Evolutionary conservation across 2,888 invertebrate genomes (phyloP).

Genomic region (Notodonta ziczac): DNA sequence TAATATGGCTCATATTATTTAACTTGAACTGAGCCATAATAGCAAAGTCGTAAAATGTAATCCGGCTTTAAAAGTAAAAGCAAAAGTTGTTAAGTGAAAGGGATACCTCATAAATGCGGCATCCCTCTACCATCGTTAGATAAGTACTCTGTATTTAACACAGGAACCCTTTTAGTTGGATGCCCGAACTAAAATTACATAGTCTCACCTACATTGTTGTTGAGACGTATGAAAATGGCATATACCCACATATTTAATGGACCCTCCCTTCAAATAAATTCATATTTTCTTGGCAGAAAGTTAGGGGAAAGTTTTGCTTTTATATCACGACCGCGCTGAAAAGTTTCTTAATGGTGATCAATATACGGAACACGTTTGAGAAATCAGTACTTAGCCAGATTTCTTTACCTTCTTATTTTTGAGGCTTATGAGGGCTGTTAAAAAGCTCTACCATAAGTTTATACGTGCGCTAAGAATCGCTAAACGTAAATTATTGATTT

Average conservation of each 20-base stretch:
- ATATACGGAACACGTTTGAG: slow-evolving; percentile 1
- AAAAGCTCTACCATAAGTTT: too few relatives aligned
- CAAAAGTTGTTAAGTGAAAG: too few relatives aligned
- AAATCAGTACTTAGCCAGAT: background rate
- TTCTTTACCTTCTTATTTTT: too few relatives aligned
- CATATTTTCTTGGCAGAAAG: background rate
- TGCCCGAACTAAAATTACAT: slow-evolving; percentile 23
- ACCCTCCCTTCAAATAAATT: slow-evolving; percentile 14
- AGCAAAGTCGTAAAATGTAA: background rate
- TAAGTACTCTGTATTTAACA: slow-evolving; percentile 27
- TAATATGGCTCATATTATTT: too few relatives aligned
- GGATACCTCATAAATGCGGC: background rate
- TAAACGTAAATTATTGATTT: too few relatives aligned
- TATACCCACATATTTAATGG: background rate
- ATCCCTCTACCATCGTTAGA: slow-evolving; percentile 10
- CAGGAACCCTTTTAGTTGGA: slow-evolving; percentile 35
- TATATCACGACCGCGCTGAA: background rate
- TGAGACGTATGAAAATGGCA: slow-evolving; percentile 10
- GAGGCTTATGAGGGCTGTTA: too few relatives aligned
- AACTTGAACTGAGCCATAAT: background rate
- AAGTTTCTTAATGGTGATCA: slow-evolving; percentile 5
- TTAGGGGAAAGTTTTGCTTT: slow-evolving; percentile 18
- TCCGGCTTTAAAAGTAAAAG: too few relatives aligned
- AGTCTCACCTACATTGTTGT: slow-evolving; percentile 26
- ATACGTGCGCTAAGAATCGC: too few relatives aligned